Evolutionary conservation across 1,140 invertebrate species (phyloP), one percentile per base, ranked within the genome.

Genomic region (Rhysida immarginata): DNA sequence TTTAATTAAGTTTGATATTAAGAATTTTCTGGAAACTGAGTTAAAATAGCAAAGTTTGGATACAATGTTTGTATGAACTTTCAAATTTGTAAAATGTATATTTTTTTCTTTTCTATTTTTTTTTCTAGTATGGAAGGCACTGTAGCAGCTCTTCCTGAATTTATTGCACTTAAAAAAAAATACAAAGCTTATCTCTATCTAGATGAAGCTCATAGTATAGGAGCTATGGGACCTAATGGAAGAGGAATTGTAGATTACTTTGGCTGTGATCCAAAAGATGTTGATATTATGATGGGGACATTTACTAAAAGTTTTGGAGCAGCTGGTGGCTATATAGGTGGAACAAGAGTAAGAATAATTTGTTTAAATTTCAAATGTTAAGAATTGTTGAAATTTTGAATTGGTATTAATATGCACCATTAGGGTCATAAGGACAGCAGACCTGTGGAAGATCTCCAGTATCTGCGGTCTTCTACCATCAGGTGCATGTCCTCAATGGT

Each of bases 271-370:
- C 72, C 75, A 20, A 58, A 60, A 27, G 74, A 77, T 58, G 63
- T 77, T 26, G 76, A 77, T 59, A 67, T 77, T 51, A 62, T 77
- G 60, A 77, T 77, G 75, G 75, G 76, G 21, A 77, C 75, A 23
- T 72, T 77, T 58, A 77, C 76, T 14, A 77, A 77, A 59, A 75
- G 73, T 62, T 77, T 77, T 66, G 73, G 70, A 26, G 63, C 73
- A 26, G 66, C 71, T 56, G 75, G 75, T 26, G 75, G 75, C 5
- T 77, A 77, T 61, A 74, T 77, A 58, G 76, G 69, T 41, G 75
- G 75, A 16, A 59, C 64, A 29, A 72, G 72, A 67, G 70, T 72
- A 53, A 11, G 35, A n/a, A n/a, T n/a, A n/a, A n/a, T n/a, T n/a
- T n/a, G n/a, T n/a, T n/a, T n/a, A n/a, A n/a, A 41, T 41, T 41